These are phyloP conservation scores for Dyspetes luteomarginatus DNA, from an alignment of 2,888 invertebrate genomes.

Conservation along the genomic window DNA sequence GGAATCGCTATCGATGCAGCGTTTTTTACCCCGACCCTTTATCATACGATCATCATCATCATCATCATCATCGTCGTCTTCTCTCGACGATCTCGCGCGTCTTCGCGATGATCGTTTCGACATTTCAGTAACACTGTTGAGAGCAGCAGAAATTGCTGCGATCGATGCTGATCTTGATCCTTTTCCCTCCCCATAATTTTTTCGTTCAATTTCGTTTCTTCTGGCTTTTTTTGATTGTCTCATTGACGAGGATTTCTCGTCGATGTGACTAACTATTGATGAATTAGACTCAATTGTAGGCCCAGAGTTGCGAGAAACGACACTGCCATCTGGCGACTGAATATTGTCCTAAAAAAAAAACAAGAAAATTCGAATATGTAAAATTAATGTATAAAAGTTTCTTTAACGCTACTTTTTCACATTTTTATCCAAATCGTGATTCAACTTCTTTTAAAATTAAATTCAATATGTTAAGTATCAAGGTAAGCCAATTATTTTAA, in stretches of 20 bases:
- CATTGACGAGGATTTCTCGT: constrained; percentile 45
- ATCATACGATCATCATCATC: neutral
- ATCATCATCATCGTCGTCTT: neutral
- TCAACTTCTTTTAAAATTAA: too few relatives aligned
- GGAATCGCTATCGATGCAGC: constrained; percentile 69
- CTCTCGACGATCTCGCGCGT: constrained; percentile 36
- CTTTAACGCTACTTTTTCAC: too few relatives aligned
- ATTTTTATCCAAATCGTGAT: too few relatives aligned
- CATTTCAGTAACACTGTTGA: constrained; percentile 50
- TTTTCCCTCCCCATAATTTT: constrained; percentile 38
- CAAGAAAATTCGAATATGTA: neutral
- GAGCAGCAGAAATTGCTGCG: constrained; percentile 59
- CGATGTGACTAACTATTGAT: constrained; percentile 41
- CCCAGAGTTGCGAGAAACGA: constrained; percentile 71
- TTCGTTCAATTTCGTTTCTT: constrained; percentile 4
- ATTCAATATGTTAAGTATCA: neutral
- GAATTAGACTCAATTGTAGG: constrained; percentile 47
- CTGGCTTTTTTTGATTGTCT: constrained; percentile 34
- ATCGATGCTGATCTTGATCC: constrained; percentile 56
- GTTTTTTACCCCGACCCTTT: constrained; percentile 61
- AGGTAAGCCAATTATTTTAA: too few relatives aligned
- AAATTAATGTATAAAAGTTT: neutral
- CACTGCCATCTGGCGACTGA: constrained; percentile 73
- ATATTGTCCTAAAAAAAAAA: constrained; percentile 74
- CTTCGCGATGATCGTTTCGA: constrained; percentile 56